Conservation (phyloP, 2,888 invertebrate species). For the Caenorhabditis sp. region DNA sequence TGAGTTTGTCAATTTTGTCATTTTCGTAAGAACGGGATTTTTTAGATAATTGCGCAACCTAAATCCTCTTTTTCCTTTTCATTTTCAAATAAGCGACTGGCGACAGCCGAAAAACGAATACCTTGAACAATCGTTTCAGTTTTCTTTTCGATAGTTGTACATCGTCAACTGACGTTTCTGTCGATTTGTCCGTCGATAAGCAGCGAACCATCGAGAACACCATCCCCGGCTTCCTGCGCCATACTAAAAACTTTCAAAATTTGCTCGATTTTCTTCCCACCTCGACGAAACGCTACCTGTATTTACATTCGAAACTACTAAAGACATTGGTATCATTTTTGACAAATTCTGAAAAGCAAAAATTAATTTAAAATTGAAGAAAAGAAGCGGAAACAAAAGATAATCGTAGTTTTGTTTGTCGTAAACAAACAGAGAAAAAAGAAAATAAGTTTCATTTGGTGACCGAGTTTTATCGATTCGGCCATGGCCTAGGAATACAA, state of each 20-base stretch:
- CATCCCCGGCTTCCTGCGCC: constrained; percentile 26
- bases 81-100: too few species aligned
- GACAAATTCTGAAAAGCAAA: constrained; percentile 6
- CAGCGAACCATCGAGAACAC: constrained; percentile 41
- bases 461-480: constrained; percentile 5
- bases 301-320: constrained; percentile 42
- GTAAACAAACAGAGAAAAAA: background rate
- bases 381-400: background rate
- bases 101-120: background rate
- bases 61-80: background rate
- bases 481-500: constrained; percentile 17
- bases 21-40: constrained; percentile 70
- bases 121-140: constrained; percentile 59
- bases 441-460: background rate
- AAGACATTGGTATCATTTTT: constrained; percentile 48
- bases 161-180: constrained; percentile 16
- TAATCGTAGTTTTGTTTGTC: constrained; percentile 8
- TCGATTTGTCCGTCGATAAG: constrained; percentile 24
- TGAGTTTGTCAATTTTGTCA: constrained; percentile 72
- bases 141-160: constrained; percentile 39
- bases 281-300: constrained; percentile 15
- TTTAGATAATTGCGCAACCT: constrained; percentile 63
- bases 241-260: constrained; percentile 29
- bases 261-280: background rate
- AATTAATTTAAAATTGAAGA: background rate